Evolutionary conservation across 1,140 invertebrate genomes (phyloP).

Genomic region (Hycleus cichorii): DNA sequence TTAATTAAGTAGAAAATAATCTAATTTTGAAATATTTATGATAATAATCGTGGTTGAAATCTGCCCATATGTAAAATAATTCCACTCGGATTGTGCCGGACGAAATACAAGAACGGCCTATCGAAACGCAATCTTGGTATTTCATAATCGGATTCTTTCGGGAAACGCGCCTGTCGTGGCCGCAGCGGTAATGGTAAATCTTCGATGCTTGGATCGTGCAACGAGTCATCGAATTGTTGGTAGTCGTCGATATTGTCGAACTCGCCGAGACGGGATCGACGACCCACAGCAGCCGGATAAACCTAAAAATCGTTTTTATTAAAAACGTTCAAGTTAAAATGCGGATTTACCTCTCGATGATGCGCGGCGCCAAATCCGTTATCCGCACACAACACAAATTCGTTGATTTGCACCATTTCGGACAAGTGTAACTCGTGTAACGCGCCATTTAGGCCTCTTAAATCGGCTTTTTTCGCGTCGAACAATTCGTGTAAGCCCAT

Average conservation of each 20-base stretch:
- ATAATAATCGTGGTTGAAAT: constrained; percentile 73
- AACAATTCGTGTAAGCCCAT: constrained; percentile 78
- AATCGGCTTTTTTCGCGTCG: constrained; percentile 60
- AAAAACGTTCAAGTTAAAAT: constrained; percentile 39
- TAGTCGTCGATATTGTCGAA: constrained; percentile 32
- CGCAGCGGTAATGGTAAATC: constrained; percentile 56
- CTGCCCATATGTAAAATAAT: constrained; percentile 77
- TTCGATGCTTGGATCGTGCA: constrained; percentile 53
- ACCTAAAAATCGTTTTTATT: constrained; percentile 4
- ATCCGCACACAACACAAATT: constrained; percentile 73
- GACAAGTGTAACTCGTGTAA: constrained; percentile 68
- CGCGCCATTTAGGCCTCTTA: constrained; percentile 68
- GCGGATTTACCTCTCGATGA: constrained; percentile 71
- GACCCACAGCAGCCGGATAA: constrained; percentile 24
- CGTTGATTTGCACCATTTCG: constrained; percentile 70
- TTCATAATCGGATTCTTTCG: constrained; percentile 44
- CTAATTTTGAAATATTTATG: constrained; percentile 38
- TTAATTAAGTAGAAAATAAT: neutral
- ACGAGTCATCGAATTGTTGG: constrained; percentile 53
- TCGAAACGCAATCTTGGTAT: constrained; percentile 66
- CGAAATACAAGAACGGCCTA: constrained; percentile 76
- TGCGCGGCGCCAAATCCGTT: constrained; percentile 61
- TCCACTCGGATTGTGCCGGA: constrained; percentile 78
- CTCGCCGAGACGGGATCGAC: too few species aligned
- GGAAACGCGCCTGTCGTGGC: constrained; percentile 60